Evolutionary conservation across 2,888 invertebrate genomes (phyloP), one percentile per base, ranked within the genome.

Genomic region (Drosophila borborema): DNA sequence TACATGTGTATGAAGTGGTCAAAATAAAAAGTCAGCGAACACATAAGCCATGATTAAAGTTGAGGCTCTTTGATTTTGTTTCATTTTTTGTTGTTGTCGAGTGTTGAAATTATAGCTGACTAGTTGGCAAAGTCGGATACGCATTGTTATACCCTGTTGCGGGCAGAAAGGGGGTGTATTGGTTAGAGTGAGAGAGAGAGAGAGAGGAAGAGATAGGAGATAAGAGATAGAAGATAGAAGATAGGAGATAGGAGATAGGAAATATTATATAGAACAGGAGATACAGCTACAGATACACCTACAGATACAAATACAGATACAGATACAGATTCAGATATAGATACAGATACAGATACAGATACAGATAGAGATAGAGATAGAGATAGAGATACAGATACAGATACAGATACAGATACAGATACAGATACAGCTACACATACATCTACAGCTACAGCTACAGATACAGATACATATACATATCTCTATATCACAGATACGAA

Each of bases 31-130:
- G 40, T 64, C 62, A 65, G 63, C 53, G 8, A 48, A 28, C 38
- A 53, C 58, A 71, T 40, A 60, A 56, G 66, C 72, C 61, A 65
- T 61, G 60, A 81, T 80, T 82, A 80, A 64, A 49, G 66, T 56
- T 45, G 64, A 53, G 28, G 46, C 46, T 59, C 48, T 7, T 46
- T 46, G 49, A 8, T 41, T n/a, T 67, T 67, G 1, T 16, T 43
- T 54, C 6, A 2, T 65, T 66, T 45, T 16, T 46, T 20, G 55
- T 67, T 68, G 18, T 51, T 14, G 41, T 16, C 10, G 43, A 77
- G 64, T 77, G 75, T 75, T 60, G 64, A 64, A 64, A 77, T 46
- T 55, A 34, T 48, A 55, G 28, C 23, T 53, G 48, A 55, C 38
- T 54, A 40, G 64, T 34, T 43, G 34, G 69, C 1, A 16, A 63